Evolutionary conservation across 30 jellyfish, hydroid and myxozoan species (phyloP).

Genomic region (Clytia hemisphaerica): DNA sequence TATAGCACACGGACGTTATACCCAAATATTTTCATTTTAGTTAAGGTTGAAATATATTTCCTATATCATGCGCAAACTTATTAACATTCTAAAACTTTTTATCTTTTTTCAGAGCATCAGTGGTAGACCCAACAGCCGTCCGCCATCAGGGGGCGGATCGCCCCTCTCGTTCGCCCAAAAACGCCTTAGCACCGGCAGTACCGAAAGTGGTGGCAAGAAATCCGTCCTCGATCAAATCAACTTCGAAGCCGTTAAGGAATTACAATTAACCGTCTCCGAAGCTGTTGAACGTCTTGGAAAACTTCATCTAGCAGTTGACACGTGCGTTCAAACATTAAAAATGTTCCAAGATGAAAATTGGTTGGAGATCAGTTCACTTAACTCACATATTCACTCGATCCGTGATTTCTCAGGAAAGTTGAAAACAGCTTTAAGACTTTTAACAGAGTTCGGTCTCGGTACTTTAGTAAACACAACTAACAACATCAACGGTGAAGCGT

Average conservation of each 20-base stretch:
- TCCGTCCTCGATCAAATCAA: conserved; percentile 80
- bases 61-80: too few relatives aligned
- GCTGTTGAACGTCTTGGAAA: conserved; percentile 79
- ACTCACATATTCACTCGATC: conserved; percentile 31
- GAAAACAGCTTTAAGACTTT: conserved; percentile 66
- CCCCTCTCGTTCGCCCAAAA: too few relatives aligned
- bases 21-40: too few relatives aligned
- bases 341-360: conserved; percentile 61
- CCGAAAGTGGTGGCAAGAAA: conserved; percentile 40
- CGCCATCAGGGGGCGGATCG: too few relatives aligned
- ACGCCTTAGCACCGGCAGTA: not conserved
- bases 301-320: conserved; percentile 91
- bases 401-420: conserved; percentile 69
- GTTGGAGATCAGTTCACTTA: conserved; percentile 44
- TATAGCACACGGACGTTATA: too few relatives aligned
- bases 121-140: too few relatives aligned
- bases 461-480: conserved; percentile 62
- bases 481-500: conserved; percentile 24
- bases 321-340: conserved; percentile 61
- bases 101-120: too few relatives aligned
- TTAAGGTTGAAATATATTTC: too few relatives aligned
- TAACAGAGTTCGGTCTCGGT: conserved; percentile 94
- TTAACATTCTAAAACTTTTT: too few relatives aligned
- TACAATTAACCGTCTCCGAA: conserved; percentile 47
- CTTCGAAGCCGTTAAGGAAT: conserved; percentile 88